These are phyloP conservation scores for Pristiophorus japonicus DNA, from an alignment of 2,113 vertebrate genomes.

Conservation along the genomic window DNA sequence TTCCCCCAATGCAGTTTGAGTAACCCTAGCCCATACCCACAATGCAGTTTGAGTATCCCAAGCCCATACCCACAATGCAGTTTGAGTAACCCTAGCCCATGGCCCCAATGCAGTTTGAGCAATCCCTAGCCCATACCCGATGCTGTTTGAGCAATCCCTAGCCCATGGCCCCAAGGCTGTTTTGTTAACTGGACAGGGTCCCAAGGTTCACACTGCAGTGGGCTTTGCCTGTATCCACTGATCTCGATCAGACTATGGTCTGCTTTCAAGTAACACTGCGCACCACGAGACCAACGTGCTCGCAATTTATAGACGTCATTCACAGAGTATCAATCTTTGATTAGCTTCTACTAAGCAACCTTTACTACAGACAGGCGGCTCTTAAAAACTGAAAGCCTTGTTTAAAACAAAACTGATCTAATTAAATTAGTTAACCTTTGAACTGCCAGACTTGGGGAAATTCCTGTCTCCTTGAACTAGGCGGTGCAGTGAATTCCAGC, in stretches of 20 bases:
- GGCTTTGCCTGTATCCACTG: not conserved
- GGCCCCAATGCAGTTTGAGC: too few species aligned
- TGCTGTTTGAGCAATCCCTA: too few species aligned
- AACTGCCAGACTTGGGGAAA: not conserved
- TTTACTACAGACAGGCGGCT: not conserved
- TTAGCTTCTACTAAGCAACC: not conserved
- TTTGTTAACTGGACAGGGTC: too few species aligned
- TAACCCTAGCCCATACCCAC: too few species aligned
- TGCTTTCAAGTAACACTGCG: not conserved
- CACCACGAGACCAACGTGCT: not conserved
- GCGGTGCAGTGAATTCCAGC: not conserved
- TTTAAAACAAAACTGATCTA: too few species aligned
- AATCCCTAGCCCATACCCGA: too few species aligned
- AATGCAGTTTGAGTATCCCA: too few species aligned
- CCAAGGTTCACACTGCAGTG: not conserved
- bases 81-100: too few species aligned
- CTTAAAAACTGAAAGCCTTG: too few species aligned
- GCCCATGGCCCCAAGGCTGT: too few species aligned
- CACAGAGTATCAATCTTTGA: not conserved
- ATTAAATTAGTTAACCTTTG: not conserved
- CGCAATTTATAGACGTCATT: not conserved
- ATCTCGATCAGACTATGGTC: not conserved
- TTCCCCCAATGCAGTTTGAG: too few species aligned
- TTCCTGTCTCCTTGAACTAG: not conserved
- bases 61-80: too few species aligned